phyloP scores from a whole-genome alignment of 2,797 vertebrate genomes.

The Erpetoichthys calabaricus region DNA sequence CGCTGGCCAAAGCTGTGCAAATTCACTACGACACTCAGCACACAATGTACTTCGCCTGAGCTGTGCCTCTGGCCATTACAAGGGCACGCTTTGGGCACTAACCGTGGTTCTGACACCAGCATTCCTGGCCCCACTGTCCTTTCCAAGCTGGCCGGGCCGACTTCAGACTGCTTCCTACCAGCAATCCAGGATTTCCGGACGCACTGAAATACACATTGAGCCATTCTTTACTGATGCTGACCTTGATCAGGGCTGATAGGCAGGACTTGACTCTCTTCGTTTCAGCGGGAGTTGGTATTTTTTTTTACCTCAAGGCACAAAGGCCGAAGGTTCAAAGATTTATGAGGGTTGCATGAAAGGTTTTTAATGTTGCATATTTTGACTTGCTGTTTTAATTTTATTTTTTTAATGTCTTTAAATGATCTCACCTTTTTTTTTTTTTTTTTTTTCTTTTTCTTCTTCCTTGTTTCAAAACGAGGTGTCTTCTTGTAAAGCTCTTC shows the following conservation, averaged over 20 bases:
- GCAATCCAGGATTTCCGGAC: slow-evolving; percentile 57
- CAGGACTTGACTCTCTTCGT: slow-evolving; percentile 48
- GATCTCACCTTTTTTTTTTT: slow-evolving; percentile 33
- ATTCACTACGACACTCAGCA: slow-evolving; percentile 98
- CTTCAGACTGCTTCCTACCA: slow-evolving; percentile 67
- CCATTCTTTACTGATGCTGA: slow-evolving; percentile 76
- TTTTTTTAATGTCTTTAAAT: slow-evolving; percentile 67
- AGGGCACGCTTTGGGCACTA: slow-evolving; percentile 38
- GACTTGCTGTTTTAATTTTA: slow-evolving; percentile 21
- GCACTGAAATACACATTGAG: slow-evolving; percentile 72
- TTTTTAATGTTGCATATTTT: slow-evolving; percentile 39
- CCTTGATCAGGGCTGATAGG: slow-evolving; percentile 60
- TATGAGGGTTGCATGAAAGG: slow-evolving; percentile 53
- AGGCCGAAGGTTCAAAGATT: slow-evolving; percentile 63
- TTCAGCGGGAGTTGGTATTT: slow-evolving; percentile 69
- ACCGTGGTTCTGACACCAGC: slow-evolving; percentile 39
- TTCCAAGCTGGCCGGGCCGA: slow-evolving; percentile 31
- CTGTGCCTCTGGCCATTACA: slow-evolving; percentile 28
- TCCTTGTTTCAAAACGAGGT: slow-evolving; percentile 68
- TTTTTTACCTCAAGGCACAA: slow-evolving; percentile 92
- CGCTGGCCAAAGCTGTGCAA: slow-evolving; percentile 94
- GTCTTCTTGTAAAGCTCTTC: slow-evolving; percentile 50
- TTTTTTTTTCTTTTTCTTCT: slow-evolving; percentile 51
- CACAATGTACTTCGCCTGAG: slow-evolving; percentile 98
- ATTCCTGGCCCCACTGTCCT: slow-evolving; percentile 27